Conservation (phyloP, 2,888 invertebrate genomes). For the Hemaris fuciformis region DNA sequence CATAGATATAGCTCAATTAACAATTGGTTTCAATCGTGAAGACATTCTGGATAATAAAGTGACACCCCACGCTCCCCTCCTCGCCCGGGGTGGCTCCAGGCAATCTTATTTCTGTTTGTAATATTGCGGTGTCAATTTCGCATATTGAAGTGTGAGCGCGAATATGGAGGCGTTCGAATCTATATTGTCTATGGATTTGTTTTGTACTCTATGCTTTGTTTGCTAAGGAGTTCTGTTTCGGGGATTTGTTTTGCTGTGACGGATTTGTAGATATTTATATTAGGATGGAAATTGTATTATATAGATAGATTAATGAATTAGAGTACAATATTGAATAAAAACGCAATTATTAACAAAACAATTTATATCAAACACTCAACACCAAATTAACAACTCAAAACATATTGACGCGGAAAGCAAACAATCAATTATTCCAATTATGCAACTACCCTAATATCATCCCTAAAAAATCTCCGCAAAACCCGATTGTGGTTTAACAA, state of each 20-base stretch:
- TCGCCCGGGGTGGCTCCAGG: constrained; percentile 55
- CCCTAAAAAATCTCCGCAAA: constrained; percentile 47
- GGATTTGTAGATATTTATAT: too few species aligned
- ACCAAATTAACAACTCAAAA: constrained; percentile 1
- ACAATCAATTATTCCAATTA: constrained; percentile 29
- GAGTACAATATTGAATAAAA: background rate
- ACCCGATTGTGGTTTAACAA: constrained; percentile 73
- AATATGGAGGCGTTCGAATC: constrained; percentile 64
- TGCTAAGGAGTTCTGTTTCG: background rate
- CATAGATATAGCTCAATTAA: constrained; percentile 82
- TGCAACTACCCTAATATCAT: constrained; percentile 43
- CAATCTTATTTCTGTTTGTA: constrained; percentile 81
- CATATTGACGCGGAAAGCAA: constrained; percentile 22
- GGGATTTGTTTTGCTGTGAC: background rate
- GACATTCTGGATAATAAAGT: constrained; percentile 78
- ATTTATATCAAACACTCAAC: constrained; percentile 2
- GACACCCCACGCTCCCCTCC: constrained; percentile 52
- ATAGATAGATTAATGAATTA: too few species aligned
- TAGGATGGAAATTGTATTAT: too few species aligned
- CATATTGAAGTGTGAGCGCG: constrained; percentile 76
- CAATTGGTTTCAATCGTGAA: constrained; percentile 81
- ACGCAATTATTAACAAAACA: background rate
- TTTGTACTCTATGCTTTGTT: constrained; percentile 9
- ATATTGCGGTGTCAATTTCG: constrained; percentile 81
- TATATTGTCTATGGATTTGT: constrained; percentile 67